phyloP scores from a whole-genome alignment of 2,888 invertebrate genomes.

The Caenorhabditis angaria region DNA sequence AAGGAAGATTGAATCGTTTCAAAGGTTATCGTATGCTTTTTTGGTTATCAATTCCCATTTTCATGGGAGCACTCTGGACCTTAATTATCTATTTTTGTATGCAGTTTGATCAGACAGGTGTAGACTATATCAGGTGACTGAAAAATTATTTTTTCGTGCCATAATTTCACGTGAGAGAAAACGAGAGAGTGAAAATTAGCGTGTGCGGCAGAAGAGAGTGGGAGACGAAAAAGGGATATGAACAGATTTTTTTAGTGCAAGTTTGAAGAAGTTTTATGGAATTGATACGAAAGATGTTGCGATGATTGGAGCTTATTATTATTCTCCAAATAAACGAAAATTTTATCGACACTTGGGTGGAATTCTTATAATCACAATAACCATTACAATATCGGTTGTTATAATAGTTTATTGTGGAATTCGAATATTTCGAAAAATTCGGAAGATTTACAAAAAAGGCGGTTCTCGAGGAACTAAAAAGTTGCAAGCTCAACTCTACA shows the following conservation, averaged over 20 bases:
- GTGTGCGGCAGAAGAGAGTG: too few relatives aligned
- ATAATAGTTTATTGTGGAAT: constrained; percentile 18
- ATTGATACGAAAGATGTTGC: constrained; percentile 10
- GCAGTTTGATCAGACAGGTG: constrained; percentile 6
- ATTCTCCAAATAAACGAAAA: constrained; percentile 11
- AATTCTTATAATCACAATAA: constrained; percentile 9
- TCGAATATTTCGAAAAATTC: constrained; percentile 12
- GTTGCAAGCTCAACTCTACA: constrained; percentile 25
- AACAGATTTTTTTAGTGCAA: constrained; percentile 17
- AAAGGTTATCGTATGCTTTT: constrained; percentile 19
- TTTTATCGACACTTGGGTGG: constrained; percentile 12
- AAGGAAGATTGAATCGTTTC: constrained; percentile 24
- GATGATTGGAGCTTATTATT: constrained; percentile 18
- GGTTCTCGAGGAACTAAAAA: constrained; percentile 20
- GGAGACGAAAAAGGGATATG: too few relatives aligned
- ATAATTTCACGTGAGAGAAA: background rate
- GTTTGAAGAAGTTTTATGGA: constrained; percentile 4
- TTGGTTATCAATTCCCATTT: constrained; percentile 15
- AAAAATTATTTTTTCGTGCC: background rate
- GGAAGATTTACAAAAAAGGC: constrained; percentile 17
- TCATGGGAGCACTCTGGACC: constrained; percentile 10
- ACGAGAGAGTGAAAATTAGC: too few relatives aligned
- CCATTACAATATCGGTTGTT: constrained; percentile 20
- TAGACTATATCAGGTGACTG: constrained; percentile 13
- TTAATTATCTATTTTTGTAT: background rate